Percentiles rank a stretch among this genome's conserved stretches.
Conservation (phyloP, 1,140 invertebrate species). For the Rhynchophorus ferrugineus region DNA sequence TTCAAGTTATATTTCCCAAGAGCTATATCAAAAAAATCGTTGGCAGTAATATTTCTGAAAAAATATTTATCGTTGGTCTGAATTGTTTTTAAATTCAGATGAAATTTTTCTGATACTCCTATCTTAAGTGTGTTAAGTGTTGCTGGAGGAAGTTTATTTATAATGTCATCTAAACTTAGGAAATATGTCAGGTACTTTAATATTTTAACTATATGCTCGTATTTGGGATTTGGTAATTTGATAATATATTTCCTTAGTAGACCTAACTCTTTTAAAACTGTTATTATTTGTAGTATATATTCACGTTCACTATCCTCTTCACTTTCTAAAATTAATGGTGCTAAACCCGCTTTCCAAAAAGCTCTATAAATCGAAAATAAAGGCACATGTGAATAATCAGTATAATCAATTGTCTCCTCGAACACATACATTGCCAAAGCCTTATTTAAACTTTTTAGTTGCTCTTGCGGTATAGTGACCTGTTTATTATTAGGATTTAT, state of each 20-base stretch:
- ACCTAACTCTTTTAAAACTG: constrained; percentile 7
- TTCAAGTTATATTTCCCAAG: constrained; percentile 14
- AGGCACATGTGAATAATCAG: constrained; percentile 1
- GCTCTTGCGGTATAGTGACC: constrained; percentile 6
- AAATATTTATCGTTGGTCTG: constrained; percentile 12
- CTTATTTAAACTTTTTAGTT: not conserved
- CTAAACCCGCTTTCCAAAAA: constrained; percentile 20
- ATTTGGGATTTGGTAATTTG: constrained; percentile 4
- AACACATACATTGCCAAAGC: constrained; percentile 15
- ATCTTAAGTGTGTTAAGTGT: constrained; percentile 8
- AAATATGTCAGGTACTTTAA: constrained; percentile 9
- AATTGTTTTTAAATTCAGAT: constrained; percentile 3
- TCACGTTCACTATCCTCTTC: constrained; percentile 8
- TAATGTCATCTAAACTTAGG: constrained; percentile 10
- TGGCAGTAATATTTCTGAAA: constrained; percentile 2
- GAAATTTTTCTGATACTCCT: constrained; percentile 2
- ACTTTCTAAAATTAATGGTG: constrained; percentile 6
- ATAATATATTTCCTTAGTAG: constrained; percentile 10
- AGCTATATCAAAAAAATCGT: constrained; percentile 17
- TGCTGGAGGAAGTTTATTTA: not conserved
- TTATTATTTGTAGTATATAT: constrained; percentile 4
- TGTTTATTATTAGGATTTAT: constrained; percentile 10
- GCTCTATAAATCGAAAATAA: constrained; percentile 9
- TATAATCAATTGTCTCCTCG: constrained; percentile 13
- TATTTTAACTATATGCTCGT: constrained; percentile 2